phyloP scores from a whole-genome alignment of 1,140 invertebrate species.

The Drosophila nigromelanica region DNA sequence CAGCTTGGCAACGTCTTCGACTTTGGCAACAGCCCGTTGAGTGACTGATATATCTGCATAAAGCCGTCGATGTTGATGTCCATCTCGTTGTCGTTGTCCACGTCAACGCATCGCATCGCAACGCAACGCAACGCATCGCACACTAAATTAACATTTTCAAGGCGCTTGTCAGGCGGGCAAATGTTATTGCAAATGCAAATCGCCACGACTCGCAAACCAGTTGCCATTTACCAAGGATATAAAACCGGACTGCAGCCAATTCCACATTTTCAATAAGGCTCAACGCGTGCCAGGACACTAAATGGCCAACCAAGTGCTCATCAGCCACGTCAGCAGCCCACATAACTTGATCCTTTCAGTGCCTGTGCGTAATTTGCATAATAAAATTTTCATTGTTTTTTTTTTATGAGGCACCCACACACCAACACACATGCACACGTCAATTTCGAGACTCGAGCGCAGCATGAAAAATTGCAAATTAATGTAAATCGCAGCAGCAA shows the following conservation, averaged over 20 bases:
- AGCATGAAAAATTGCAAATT: slow-evolving; percentile 84
- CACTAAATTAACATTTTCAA: slow-evolving; percentile 80
- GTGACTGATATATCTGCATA: slow-evolving; percentile 81
- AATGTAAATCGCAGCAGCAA: slow-evolving; percentile 79
- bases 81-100: slow-evolving; percentile 41
- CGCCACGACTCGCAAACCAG: slow-evolving; percentile 52
- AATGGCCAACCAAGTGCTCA: slow-evolving; percentile 20
- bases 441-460: slow-evolving; percentile 56
- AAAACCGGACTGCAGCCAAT: slow-evolving; percentile 13
- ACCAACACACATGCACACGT: slow-evolving; percentile 37
- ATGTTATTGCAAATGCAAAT: slow-evolving; percentile 82
- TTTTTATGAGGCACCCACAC: slow-evolving; percentile 66
- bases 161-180: slow-evolving; percentile 71
- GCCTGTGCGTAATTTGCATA: slow-evolving; percentile 69
- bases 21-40: slow-evolving; percentile 40
- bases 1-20: slow-evolving; percentile 47
- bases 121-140: slow-evolving; percentile 57
- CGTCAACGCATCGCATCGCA: slow-evolving; percentile 61
- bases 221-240: slow-evolving; percentile 66
- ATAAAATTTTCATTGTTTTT: slow-evolving; percentile 64
- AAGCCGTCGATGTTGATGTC: slow-evolving; percentile 46
- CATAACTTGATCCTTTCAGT: slow-evolving; percentile 67
- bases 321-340: slow-evolving; percentile 9
- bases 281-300: slow-evolving; percentile 39
- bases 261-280: slow-evolving; percentile 42